Evolutionary conservation across 1,140 invertebrate genomes (phyloP).

Genomic region (Zaprionus camerounensis): DNA sequence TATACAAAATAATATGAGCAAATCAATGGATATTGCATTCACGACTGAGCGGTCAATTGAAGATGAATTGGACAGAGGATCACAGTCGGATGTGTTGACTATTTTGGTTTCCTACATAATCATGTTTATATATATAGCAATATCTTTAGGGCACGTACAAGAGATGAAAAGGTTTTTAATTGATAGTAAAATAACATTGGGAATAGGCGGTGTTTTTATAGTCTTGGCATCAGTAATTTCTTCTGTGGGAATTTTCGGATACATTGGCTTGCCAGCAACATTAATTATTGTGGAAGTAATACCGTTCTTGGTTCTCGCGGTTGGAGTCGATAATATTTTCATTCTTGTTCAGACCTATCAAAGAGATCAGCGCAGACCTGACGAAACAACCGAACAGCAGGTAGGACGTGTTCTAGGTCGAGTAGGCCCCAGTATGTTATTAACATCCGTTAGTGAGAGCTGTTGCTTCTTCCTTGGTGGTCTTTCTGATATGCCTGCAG

Average conservation of each 20-base stretch:
- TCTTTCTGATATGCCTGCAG: slow-evolving; percentile 98
- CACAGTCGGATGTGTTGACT: slow-evolving; percentile 95
- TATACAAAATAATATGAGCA: slow-evolving; percentile 87
- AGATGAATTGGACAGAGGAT: slow-evolving; percentile 96
- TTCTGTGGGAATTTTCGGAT: slow-evolving; percentile 97
- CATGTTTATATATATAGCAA: slow-evolving; percentile 98
- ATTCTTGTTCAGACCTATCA: slow-evolving; percentile 97
- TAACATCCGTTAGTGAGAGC: slow-evolving; percentile 96
- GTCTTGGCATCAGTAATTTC: slow-evolving; percentile 95
- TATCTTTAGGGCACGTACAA: slow-evolving; percentile 94
- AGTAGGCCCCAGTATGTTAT: slow-evolving; percentile 97
- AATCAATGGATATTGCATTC: slow-evolving; percentile 94
- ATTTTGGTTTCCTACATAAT: slow-evolving; percentile 98
- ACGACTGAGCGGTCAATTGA: slow-evolving; percentile 97
- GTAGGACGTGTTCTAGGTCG: slow-evolving; percentile 95
- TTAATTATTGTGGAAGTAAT: slow-evolving; percentile 99
- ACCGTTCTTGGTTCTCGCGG: slow-evolving; percentile 98
- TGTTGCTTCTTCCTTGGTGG: slow-evolving; percentile 98
- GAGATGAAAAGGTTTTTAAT: slow-evolving; percentile 90
- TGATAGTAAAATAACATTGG: slow-evolving; percentile 97
- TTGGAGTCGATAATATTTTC: slow-evolving; percentile 99
- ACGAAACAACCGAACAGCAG: slow-evolving; percentile 93
- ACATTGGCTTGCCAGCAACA: slow-evolving; percentile 94
- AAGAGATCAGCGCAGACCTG: slow-evolving; percentile 87
- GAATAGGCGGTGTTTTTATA: slow-evolving; percentile 95